Conservation (phyloP, 2,797 vertebrate species). For the Tragopan temminckii region DNA sequence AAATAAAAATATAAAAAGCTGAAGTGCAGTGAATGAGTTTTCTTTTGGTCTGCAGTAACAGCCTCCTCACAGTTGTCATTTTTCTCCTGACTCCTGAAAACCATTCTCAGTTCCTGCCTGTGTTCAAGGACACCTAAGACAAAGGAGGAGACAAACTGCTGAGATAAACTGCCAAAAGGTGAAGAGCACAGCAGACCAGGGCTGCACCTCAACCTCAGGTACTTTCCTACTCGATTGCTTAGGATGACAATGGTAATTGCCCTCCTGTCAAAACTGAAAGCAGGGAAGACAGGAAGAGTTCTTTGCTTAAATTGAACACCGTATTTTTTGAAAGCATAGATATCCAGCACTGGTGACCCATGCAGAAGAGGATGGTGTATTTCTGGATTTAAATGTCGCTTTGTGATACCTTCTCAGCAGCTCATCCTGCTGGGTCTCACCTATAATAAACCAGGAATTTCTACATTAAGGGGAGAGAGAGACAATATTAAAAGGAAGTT, state of each 20-base stretch:
- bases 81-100: background rate
- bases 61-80: background rate
- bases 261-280: background rate
- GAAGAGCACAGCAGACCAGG: accelerated
- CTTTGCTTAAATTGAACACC: background rate
- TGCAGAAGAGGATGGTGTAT: accelerated
- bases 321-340: background rate
- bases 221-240: background rate
- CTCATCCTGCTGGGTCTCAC: background rate
- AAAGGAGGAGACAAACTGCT: background rate
- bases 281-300: background rate
- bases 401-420: background rate
- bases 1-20: slow-evolving; percentile 56
- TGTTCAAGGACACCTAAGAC: background rate
- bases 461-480: background rate
- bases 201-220: background rate
- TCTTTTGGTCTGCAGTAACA: background rate
- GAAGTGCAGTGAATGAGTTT: background rate
- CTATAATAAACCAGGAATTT: background rate
- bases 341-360: no score
- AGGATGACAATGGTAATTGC: accelerated
- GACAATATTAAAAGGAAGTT: background rate
- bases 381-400: background rate
- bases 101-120: background rate
- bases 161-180: accelerated